A percentile compares a stretch with the other conserved stretches of the same genome.
Evolutionary conservation across 2,113 vertebrate genomes (phyloP).

Genomic region (Actenoides lindsayi): DNA sequence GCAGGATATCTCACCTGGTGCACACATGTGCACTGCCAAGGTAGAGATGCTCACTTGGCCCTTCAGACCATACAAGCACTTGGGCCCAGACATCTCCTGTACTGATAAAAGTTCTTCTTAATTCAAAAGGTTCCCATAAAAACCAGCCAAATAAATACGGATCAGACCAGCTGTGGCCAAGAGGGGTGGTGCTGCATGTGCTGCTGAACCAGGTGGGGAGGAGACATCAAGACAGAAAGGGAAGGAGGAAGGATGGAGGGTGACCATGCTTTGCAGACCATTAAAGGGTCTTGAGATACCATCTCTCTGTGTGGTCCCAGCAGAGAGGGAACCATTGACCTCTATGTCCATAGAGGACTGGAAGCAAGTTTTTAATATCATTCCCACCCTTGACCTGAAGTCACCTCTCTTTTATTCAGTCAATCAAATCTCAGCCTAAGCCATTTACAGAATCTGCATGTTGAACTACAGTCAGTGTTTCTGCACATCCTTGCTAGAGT

Average conservation of each 20-base stretch:
- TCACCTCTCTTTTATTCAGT: neutral
- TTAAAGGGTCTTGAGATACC: neutral
- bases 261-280: neutral
- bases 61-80: neutral
- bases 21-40: neutral
- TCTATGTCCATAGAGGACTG: neutral
- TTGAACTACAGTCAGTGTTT: neutral
- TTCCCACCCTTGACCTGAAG: neutral
- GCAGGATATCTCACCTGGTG: neutral
- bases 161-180: neutral
- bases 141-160: neutral
- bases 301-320: neutral
- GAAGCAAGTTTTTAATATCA: neutral
- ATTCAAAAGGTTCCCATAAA: neutral
- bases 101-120: neutral
- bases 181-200: neutral
- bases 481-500: neutral
- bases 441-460: neutral
- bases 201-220: neutral
- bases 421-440: neutral
- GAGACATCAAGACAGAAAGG: neutral
- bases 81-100: neutral
- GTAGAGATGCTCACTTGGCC: neutral
- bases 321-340: neutral
- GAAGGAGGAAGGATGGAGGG: neutral